Evolutionary conservation across 2,888 invertebrate genomes (phyloP).

Genomic region (Harpagoxenus sublaevis): DNA sequence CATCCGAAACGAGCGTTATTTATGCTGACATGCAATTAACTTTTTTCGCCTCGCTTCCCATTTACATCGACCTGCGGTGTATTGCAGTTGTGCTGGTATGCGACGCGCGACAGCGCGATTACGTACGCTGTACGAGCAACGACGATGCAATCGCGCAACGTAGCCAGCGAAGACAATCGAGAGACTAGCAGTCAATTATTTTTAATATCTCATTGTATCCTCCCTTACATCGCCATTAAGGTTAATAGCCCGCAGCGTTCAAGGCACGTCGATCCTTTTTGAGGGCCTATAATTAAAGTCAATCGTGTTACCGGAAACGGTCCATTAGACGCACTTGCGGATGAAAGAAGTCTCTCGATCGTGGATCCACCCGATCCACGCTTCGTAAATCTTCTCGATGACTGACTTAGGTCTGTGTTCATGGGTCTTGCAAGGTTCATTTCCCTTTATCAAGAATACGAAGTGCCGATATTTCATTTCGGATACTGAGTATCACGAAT

Average conservation of each 20-base stretch:
- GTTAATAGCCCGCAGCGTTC: conserved; percentile 74
- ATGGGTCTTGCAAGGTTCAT: background rate
- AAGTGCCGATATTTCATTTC: background rate
- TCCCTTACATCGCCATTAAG: conserved; percentile 74
- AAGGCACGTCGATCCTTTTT: conserved; percentile 64
- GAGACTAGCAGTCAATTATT: conserved; percentile 71
- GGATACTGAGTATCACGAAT: background rate
- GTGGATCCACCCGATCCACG: conserved; percentile 43
- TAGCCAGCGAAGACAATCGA: conserved; percentile 53
- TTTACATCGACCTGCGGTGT: conserved; percentile 43
- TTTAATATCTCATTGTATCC: conserved; percentile 77
- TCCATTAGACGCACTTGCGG: conserved; percentile 68
- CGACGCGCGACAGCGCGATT: conserved; percentile 29
- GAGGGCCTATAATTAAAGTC: conserved; percentile 73
- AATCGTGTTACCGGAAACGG: conserved; percentile 77
- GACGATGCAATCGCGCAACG: conserved; percentile 14
- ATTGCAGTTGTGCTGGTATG: background rate
- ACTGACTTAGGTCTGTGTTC: background rate
- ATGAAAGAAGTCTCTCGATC: conserved; percentile 56
- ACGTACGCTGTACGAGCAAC: conserved; percentile 22
- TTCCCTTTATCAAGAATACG: background rate
- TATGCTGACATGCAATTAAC: conserved; percentile 51
- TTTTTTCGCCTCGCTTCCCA: conserved; percentile 30
- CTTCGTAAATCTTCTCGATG: conserved; percentile 34
- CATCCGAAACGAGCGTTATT: conserved; percentile 52